Conservation (phyloP, 2,888 invertebrate genomes). For the Julus scandinavius region DNA sequence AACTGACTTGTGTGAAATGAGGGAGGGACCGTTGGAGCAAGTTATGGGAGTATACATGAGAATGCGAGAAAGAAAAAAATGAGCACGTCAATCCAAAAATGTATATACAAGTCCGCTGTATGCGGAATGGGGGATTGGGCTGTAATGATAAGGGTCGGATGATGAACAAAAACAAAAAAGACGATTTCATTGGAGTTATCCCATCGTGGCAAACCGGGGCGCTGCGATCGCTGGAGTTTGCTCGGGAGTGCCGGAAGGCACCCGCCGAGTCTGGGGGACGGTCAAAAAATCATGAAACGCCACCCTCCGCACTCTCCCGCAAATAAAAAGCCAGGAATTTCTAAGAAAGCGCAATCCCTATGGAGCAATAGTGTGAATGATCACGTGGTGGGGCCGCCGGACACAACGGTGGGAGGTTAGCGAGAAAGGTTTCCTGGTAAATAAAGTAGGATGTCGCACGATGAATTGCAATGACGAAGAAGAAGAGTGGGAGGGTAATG, state of each 20-base stretch:
- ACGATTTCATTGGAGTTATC: neutral
- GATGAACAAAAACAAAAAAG: neutral
- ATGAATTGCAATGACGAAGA: neutral
- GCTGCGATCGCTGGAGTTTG: slow-evolving; percentile 3
- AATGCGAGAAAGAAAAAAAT: neutral
- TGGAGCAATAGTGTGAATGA: neutral
- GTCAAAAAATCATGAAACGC: slow-evolving; percentile 9
- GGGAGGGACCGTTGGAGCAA: neutral
- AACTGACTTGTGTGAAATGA: slow-evolving; percentile 18
- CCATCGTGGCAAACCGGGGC: slow-evolving; percentile 6
- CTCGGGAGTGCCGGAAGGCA: neutral
- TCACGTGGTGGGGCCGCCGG: neutral
- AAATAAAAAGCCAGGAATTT: slow-evolving; percentile 5
- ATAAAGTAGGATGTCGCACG: slow-evolving; percentile 15
- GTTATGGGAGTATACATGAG: neutral
- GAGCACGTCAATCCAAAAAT: neutral
- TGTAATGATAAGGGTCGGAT: neutral
- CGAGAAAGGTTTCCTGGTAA: slow-evolving; percentile 19
- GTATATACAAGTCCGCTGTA: slow-evolving; percentile 8
- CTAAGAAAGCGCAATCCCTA: slow-evolving; percentile 28
- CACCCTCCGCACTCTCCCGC: slow-evolving; percentile 7
- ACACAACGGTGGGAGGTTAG: neutral
- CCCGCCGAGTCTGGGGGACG: neutral
- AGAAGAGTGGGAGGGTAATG: slow-evolving; percentile 27
- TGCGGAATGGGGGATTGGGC: neutral